phyloP scores from a whole-genome alignment of 2,888 invertebrate genomes.

The Nomada ruficornis region DNA sequence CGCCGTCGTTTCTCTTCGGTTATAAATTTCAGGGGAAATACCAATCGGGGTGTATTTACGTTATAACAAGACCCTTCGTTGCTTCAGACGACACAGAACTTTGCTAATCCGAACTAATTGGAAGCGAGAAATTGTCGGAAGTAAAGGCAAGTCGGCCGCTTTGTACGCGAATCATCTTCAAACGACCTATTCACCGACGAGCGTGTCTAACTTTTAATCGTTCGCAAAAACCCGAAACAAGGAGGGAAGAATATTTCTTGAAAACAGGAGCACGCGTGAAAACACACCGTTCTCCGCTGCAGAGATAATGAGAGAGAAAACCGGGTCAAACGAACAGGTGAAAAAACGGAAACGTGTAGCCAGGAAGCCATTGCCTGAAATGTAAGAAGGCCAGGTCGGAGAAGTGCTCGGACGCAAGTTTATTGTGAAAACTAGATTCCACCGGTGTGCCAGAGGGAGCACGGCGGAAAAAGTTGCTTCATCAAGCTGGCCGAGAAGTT shows the following conservation, averaged over 20 bases:
- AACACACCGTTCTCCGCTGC: neutral
- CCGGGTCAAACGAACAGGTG: constrained; percentile 25
- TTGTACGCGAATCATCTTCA: neutral
- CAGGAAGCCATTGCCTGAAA: constrained; percentile 13
- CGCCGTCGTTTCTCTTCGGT: constrained; percentile 25
- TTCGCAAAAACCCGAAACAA: neutral
- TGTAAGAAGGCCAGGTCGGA: constrained; percentile 31
- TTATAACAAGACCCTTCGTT: constrained; percentile 41
- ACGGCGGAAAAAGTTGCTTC: constrained; percentile 15
- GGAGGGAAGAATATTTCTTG: neutral
- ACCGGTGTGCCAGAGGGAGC: neutral
- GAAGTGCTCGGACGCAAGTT: constrained; percentile 38
- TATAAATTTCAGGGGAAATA: constrained; percentile 35
- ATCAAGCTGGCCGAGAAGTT: constrained; percentile 16
- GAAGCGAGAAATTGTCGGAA: constrained; percentile 27
- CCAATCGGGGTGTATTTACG: constrained; percentile 20
- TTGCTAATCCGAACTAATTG: constrained; percentile 48
- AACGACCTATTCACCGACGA: no score
- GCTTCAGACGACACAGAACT: constrained; percentile 27
- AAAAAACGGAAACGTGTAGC: constrained; percentile 19
- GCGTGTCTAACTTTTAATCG: no score
- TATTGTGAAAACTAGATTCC: constrained; percentile 60
- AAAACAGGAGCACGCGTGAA: neutral
- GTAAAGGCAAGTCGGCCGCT: neutral
- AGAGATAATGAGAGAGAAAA: constrained; percentile 41